Evolutionary conservation across 2,888 invertebrate genomes (phyloP).

Genomic region (Zelleria hepariella): DNA sequence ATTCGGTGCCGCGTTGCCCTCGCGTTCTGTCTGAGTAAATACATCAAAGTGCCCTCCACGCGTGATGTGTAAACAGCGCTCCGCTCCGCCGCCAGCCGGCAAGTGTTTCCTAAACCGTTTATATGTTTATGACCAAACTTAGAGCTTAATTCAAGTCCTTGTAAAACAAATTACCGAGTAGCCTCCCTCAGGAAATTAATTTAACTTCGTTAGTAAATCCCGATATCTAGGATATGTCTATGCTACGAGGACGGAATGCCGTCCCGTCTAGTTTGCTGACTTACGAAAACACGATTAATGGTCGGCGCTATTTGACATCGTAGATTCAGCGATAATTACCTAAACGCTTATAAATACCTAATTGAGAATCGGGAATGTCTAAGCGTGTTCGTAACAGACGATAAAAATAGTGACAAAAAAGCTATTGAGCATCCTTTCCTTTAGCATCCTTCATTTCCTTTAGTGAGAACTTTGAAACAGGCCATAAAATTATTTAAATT

Average conservation of each 20-base stretch:
- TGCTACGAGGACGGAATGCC: not conserved
- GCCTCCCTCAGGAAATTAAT: constrained; percentile 2
- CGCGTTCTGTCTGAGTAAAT: not conserved
- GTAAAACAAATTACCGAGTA: constrained; percentile 1
- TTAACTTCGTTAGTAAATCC: not conserved
- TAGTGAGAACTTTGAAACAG: constrained; percentile 16
- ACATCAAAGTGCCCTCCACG: not conserved
- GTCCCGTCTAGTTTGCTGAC: not conserved
- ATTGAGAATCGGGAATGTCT: not conserved
- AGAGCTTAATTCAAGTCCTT: not conserved
- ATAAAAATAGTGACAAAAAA: not conserved
- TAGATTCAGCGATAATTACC: too few species aligned
- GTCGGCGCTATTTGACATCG: too few species aligned
- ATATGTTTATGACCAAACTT: constrained; percentile 3
- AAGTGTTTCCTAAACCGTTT: not conserved
- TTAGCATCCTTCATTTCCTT: constrained; percentile 21
- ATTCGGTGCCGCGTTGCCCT: not conserved
- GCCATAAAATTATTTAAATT: constrained; percentile 26
- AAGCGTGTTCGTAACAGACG: not conserved
- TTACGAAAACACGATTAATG: not conserved
- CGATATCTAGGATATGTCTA: not conserved
- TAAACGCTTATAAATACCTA: not conserved
- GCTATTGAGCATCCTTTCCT: constrained; percentile 20
- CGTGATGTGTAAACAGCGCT: not conserved
- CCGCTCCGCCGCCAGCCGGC: not conserved